Evolutionary conservation across 1,140 invertebrate genomes (phyloP).

Genomic region (Plodia interpunctella): DNA sequence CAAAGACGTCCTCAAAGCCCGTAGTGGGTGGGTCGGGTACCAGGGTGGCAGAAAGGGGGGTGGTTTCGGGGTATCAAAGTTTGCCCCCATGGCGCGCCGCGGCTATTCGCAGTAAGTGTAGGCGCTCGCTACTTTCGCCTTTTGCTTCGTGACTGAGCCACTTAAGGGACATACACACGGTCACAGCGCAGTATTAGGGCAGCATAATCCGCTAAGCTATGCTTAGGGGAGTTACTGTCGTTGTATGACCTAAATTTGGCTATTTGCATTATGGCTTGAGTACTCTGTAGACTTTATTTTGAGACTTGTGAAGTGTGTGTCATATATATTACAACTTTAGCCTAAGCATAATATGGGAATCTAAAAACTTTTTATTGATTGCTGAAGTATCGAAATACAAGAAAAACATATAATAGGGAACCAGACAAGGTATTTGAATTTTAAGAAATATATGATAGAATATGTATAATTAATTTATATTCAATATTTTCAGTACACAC

Average conservation of each 20-base stretch:
- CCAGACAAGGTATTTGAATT: too few relatives aligned
- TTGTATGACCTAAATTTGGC: conserved; percentile 15
- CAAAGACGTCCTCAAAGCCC: conserved; percentile 72
- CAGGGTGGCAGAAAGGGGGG: conserved; percentile 52
- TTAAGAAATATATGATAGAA: too few relatives aligned
- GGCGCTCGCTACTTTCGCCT: conserved; percentile 64
- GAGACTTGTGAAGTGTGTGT: too few relatives aligned
- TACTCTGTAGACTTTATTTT: too few relatives aligned
- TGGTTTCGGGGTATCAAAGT: conserved; percentile 68
- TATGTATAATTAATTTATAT: too few relatives aligned
- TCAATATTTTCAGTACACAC: too few relatives aligned
- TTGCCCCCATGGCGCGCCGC: conserved; percentile 48
- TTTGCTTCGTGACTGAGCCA: conserved; percentile 68
- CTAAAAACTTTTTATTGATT: too few relatives aligned
- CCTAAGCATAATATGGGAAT: too few relatives aligned
- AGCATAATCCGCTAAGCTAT: conserved; percentile 43
- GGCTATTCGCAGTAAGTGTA: conserved; percentile 52
- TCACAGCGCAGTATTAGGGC: conserved; percentile 49
- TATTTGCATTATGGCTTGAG: neutral
- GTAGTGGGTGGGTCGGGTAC: conserved; percentile 59
- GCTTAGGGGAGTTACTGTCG: conserved; percentile 11
- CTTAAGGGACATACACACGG: conserved; percentile 68
- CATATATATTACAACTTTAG: too few relatives aligned
- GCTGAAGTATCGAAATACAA: too few relatives aligned
- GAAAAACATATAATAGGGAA: too few relatives aligned